phyloP scores from a whole-genome alignment of 2,888 invertebrate genomes.

The Macrosoma leucophasiata region DNA sequence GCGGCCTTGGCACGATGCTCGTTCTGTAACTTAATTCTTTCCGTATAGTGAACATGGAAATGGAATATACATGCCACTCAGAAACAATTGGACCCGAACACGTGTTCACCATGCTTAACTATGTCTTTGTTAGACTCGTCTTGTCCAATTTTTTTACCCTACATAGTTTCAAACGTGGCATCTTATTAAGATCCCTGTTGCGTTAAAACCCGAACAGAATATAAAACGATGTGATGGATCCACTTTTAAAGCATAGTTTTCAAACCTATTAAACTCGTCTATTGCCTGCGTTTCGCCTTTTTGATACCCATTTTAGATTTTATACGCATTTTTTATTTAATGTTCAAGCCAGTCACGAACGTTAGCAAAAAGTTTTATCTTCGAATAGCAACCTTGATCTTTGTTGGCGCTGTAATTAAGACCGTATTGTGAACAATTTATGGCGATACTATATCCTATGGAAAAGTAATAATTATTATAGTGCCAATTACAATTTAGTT shows the following conservation, averaged over 20 bases:
- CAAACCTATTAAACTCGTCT: background rate
- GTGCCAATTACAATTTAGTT: slow-evolving; percentile 19
- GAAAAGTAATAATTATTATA: slow-evolving; percentile 20
- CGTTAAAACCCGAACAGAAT: no score
- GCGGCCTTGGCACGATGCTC: slow-evolving; percentile 50
- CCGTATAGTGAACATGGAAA: slow-evolving; percentile 56
- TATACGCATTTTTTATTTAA: slow-evolving; percentile 54
- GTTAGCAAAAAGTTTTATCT: slow-evolving; percentile 62
- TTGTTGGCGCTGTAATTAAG: slow-evolving; percentile 63
- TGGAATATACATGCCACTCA: slow-evolving; percentile 26
- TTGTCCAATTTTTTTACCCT: slow-evolving; percentile 15
- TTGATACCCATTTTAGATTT: slow-evolving; percentile 62
- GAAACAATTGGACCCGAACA: slow-evolving; percentile 12
- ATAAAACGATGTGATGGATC: no score
- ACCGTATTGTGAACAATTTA: slow-evolving; percentile 33
- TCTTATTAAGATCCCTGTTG: no score
- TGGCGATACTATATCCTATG: slow-evolving; percentile 21
- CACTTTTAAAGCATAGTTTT: slow-evolving; percentile 1
- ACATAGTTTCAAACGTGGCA: slow-evolving; percentile 28
- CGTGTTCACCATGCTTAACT: slow-evolving; percentile 13
- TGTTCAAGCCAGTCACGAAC: slow-evolving; percentile 64
- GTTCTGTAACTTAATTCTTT: slow-evolving; percentile 62
- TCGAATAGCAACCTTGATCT: slow-evolving; percentile 61
- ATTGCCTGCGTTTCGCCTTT: slow-evolving; percentile 30
- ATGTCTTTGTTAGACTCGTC: background rate